Evolutionary conservation across 2,113 vertebrate genomes (phyloP).

Genomic region (Corythornis vintsioides): DNA sequence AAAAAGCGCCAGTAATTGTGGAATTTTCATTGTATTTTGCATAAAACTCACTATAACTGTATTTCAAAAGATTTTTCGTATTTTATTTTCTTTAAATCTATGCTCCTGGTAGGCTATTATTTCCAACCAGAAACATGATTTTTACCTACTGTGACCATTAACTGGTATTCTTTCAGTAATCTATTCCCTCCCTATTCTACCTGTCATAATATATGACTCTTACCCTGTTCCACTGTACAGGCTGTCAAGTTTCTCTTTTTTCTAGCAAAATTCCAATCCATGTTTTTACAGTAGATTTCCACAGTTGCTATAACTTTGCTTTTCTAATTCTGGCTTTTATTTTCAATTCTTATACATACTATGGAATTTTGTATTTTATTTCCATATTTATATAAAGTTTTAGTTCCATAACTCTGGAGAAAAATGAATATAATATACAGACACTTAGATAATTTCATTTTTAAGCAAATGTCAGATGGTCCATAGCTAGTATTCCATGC

Average conservation of each 20-base stretch:
- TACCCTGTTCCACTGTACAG: neutral
- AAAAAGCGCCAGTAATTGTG: fast-evolving
- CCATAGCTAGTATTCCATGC: neutral
- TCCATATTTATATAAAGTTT: neutral
- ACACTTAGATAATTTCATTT: neutral
- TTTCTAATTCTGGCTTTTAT: neutral
- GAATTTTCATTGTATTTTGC: neutral
- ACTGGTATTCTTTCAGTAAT: neutral
- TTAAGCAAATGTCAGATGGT: neutral
- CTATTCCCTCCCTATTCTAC: neutral
- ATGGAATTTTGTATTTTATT: neutral
- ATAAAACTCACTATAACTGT: neutral
- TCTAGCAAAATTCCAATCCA: fast-evolving
- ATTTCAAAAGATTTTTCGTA: neutral
- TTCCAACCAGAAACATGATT: neutral
- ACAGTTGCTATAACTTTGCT: neutral
- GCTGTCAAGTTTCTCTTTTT: neutral
- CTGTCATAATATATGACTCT: neutral
- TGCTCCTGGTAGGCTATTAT: neutral
- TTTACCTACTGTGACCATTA: neutral
- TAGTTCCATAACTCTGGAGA: neutral
- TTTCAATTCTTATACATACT: neutral
- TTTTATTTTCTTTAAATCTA: neutral
- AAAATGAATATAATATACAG: neutral
- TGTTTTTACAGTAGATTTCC: neutral